Conservation (phyloP, 2,888 invertebrate genomes). For the Ditylenchus weischeri region DNA sequence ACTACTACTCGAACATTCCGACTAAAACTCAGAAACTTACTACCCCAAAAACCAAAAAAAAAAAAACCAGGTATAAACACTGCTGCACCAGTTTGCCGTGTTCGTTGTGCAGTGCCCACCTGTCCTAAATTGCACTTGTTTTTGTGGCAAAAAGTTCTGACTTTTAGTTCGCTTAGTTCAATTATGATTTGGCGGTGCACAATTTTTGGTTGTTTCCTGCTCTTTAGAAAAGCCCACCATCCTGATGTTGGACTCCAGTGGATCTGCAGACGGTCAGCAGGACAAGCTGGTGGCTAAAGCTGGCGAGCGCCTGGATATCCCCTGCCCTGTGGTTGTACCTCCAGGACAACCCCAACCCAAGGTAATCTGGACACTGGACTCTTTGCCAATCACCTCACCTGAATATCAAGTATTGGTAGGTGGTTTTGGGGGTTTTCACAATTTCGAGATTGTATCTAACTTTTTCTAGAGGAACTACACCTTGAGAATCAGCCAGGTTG, state of each 20-base stretch:
- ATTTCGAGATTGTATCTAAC: too few species aligned
- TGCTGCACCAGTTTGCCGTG: too few species aligned
- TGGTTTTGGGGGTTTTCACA: too few species aligned
- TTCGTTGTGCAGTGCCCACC: too few species aligned
- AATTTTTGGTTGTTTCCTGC: neutral
- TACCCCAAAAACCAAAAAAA: too few species aligned
- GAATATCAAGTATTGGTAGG: conserved; percentile 46
- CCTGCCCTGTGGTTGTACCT: conserved; percentile 46
- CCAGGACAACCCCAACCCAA: conserved; percentile 57
- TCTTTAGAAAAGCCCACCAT: conserved; percentile 14
- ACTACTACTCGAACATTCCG: too few species aligned
- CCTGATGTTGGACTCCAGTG: neutral
- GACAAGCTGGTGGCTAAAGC: conserved; percentile 34
- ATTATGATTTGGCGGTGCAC: too few species aligned
- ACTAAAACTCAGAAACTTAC: too few species aligned
- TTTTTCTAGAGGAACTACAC: conserved; percentile 47
- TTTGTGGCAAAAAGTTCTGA: too few species aligned
- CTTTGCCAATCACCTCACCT: conserved; percentile 44
- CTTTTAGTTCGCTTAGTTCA: too few species aligned
- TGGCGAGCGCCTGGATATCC: conserved; percentile 41
- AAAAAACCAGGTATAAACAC: too few species aligned
- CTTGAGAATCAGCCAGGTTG: conserved; percentile 43
- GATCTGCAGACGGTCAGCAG: neutral
- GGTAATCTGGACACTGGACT: conserved; percentile 61
- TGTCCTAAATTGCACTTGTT: too few species aligned